Base-by-base conservation (phyloP, 2,888 invertebrate genomes). In the Dasysyrphus tricinctus region DNA sequence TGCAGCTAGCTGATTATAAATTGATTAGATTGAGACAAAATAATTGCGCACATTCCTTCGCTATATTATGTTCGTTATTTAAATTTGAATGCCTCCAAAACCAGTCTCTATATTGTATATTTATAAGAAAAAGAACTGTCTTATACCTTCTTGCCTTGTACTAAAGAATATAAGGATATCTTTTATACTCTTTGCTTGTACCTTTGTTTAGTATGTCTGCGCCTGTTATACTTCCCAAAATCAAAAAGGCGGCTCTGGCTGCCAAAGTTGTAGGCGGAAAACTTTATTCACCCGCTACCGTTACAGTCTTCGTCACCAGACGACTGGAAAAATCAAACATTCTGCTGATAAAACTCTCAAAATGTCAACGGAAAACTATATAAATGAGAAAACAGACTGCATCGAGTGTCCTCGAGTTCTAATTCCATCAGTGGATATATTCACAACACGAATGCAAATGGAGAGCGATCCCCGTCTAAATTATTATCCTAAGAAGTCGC, bases 381-480 rank as follows among this genome's bases (percentile, higher is more conserved):
- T 51, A 29, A 63, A 70, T 42, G 74, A n/a, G 11, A 67, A 49
- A 69, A 47, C 61, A 69, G 56, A 76, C 70, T 72, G 65, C 72
- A 73, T 54, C 51, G 39, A 61, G 67, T 73, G 73, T 77, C 81
- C 44, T 73, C 56, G 72, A 73, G 61, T 65, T 80, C 76, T 85
- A 73, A 78, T 80, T 81, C 74, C 73, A 70, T 85, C 74, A 63
- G 74, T 74, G 73, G 47, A 69, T 74, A 63, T 69, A 78, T 81
- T 69, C 81, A 77, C 77, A 81, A 78, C 77, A 81, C 61, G 80
- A 78, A 77, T 85, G 77, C 85, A 85, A 85, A 81, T 80, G 54
- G 61, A 61, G 67, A 80, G 19, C 76, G 85, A 85, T 85, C 81
- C 81, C 73, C 70, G 47, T 63, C 65, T 61, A 75, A 86, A 82